Evolutionary conservation across 2,113 vertebrate genomes (phyloP).

Genomic region (Sus scrofa): DNA sequence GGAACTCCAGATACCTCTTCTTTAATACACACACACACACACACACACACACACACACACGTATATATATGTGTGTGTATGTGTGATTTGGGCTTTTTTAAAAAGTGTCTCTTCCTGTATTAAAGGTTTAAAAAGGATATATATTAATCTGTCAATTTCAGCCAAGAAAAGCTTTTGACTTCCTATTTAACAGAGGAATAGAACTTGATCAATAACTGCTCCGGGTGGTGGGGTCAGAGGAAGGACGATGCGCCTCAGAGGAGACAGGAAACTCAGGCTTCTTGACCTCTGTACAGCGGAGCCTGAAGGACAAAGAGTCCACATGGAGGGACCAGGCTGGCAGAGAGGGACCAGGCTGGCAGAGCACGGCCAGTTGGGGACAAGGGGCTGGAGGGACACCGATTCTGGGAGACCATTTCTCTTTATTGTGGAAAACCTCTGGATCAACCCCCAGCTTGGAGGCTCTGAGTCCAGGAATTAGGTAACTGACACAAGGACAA

Average conservation of each 20-base stretch:
- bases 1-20: too few species aligned
- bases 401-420: neutral
- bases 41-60: too few species aligned
- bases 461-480: neutral
- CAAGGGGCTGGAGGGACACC: neutral
- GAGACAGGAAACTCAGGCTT: neutral
- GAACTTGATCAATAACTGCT: neutral
- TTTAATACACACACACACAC: too few species aligned
- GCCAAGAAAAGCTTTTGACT: neutral
- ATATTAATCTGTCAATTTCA: neutral
- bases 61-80: too few species aligned
- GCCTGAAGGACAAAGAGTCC: too few species aligned
- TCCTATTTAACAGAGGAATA: too few species aligned
- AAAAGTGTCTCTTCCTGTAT: neutral
- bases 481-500: neutral
- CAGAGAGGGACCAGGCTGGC: neutral
- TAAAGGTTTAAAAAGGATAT: neutral
- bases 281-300: neutral
- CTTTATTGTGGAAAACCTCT: neutral
- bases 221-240: neutral
- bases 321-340: neutral
- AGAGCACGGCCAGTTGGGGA: neutral
- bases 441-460: neutral
- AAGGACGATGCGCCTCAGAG: neutral
- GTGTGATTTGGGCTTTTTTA: neutral